A percentile compares a stretch with the other conserved stretches of the same genome.
These are phyloP conservation scores for Melitaea cinxia DNA, from an alignment of 1,140 invertebrate genomes.

Conservation along the genomic window DNA sequence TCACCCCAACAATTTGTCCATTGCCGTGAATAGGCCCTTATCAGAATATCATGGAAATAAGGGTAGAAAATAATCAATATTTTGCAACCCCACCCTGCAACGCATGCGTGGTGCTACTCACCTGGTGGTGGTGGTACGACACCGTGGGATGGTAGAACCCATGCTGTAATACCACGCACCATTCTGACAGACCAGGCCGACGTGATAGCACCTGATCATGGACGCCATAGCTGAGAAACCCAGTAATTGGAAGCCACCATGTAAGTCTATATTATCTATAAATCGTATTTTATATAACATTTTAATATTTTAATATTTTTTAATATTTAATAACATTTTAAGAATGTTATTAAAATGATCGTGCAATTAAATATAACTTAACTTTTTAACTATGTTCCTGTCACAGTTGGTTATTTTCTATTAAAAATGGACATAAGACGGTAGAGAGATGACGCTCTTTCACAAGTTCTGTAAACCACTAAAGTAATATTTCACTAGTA, in stretches of 20 bases:
- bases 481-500: too few species aligned
- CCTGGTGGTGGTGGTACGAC: conserved; percentile 66
- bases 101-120: conserved; percentile 67
- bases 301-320: too few species aligned
- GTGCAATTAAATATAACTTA: not conserved
- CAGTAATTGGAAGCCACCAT: conserved; percentile 45
- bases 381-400: not conserved
- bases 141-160: conserved; percentile 57
- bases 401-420: not conserved
- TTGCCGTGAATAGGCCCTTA: conserved; percentile 62
- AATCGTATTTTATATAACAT: too few species aligned
- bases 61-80: conserved; percentile 74
- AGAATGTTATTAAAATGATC: not conserved
- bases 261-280: conserved; percentile 50
- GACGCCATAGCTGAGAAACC: conserved; percentile 20
- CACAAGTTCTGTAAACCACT: too few species aligned
- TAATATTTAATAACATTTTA: too few species aligned
- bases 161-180: conserved; percentile 49
- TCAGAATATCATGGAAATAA: conserved; percentile 67
- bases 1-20: conserved; percentile 72
- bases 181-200: conserved; percentile 50
- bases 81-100: conserved; percentile 59
- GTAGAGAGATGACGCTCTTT: too few species aligned
- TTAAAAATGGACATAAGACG: not conserved
- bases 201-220: conserved; percentile 32